Evolutionary conservation across 2,888 invertebrate species (phyloP), one percentile per base, ranked within the genome.

Genomic region (Pocota personata): DNA sequence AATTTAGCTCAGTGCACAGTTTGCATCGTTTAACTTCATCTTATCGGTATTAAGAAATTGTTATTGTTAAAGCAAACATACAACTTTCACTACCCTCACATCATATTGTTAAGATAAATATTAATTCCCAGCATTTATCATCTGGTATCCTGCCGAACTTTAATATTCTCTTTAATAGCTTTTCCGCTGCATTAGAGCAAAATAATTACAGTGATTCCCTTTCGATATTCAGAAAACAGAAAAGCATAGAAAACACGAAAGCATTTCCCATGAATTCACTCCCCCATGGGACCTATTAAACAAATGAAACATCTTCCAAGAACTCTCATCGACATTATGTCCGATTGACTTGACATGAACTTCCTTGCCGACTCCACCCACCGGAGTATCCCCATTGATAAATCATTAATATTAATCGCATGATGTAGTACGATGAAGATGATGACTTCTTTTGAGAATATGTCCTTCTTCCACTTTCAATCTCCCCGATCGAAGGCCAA

Each of bases 371-470:
- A 12, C 43, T 12, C 69, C 69, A 62, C 50, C 69, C 58, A 71
- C 60, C 14, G 52, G 10, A 14, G 58, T 60, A 58, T 71, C 37
- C 76, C 58, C 40, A 58, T 62, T 55, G 82, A 67, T 86, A 77
- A 72, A 67, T 86, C 86, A 76, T 86, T 82, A 86, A 82, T 86
- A 82, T 82, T 72, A 86, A 82, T 86, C 82, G 86, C 77, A 82
- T 82, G 82, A 82, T 60, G 71, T 72, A 60, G 67, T 72, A 58
- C 50, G 50, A 50, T 19, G 62, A 75, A 69, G 84, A 80, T 76
- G 69, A 62, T n/a, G n/a, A n/a, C n/a, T n/a, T n/a, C 52, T 86
- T 48, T 24, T 48, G 24, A 64, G 10, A 30, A 40, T 55, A 12
- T 37, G 60, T 69, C 37, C 50, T 8, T 35, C 5, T 40, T 40